phyloP scores from a whole-genome alignment of 2,113 vertebrate species.

The Phycodurus eques region DNA sequence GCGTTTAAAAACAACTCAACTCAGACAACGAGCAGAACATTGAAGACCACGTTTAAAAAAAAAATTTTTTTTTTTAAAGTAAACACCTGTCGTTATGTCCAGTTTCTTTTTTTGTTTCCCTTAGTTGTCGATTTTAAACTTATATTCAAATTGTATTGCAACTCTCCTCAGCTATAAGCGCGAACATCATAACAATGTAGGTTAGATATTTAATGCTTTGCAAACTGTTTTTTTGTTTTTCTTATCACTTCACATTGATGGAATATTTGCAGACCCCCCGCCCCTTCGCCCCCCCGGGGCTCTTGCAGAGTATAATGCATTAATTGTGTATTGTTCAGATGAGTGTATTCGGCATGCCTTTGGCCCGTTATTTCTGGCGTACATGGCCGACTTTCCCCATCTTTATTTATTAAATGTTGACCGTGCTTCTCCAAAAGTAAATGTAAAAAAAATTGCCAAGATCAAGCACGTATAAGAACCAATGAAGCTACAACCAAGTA shows the following conservation, averaged over 20 bases:
- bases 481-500: background rate
- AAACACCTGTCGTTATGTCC: background rate
- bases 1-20: background rate
- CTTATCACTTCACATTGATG: constrained; percentile 26
- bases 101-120: too few species aligned
- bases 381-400: constrained; percentile 22
- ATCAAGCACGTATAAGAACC: constrained; percentile 9
- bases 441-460: background rate
- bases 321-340: constrained; percentile 70
- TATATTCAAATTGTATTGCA: background rate
- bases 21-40: background rate
- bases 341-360: constrained; percentile 52
- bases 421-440: constrained; percentile 7
- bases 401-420: constrained; percentile 1
- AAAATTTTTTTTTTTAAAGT: background rate
- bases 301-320: constrained; percentile 64
- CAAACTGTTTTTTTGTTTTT: constrained; percentile 9
- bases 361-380: constrained; percentile 55
- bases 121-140: background rate
- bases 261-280: constrained; percentile 55
- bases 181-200: background rate
- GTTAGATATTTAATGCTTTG: background rate
- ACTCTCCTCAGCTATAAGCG: background rate
- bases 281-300: constrained; percentile 6
- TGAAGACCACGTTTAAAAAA: background rate